These are phyloP conservation scores for Seriola dumerili DNA, from an alignment of 2,113 vertebrate species.

Conservation along the genomic window DNA sequence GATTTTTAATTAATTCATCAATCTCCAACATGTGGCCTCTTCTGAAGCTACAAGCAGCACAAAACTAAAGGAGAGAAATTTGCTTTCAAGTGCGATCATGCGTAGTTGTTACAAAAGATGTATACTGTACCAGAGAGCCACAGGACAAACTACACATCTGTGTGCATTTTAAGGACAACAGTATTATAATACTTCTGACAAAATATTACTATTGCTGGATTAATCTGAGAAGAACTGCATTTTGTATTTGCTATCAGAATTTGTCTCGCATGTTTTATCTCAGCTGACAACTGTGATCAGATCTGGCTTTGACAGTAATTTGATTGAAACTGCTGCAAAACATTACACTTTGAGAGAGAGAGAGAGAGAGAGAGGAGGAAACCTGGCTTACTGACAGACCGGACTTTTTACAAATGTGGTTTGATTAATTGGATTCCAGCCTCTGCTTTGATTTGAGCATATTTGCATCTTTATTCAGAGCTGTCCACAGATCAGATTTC, in stretches of 20 bases:
- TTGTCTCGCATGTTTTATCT: background rate
- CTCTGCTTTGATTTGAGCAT: background rate
- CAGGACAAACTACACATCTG: background rate
- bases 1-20: conserved; percentile 51
- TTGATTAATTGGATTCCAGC: background rate
- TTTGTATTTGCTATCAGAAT: background rate
- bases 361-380: background rate
- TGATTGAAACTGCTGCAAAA: conserved; percentile 9
- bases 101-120: conserved; percentile 4
- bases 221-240: background rate
- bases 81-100: conserved; percentile 24
- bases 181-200: background rate
- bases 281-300: background rate
- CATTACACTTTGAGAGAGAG: too few species aligned
- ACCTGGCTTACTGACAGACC: background rate
- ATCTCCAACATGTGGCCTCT: conserved; percentile 21
- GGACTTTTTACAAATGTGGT: background rate
- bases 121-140: background rate
- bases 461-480: background rate
- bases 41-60: conserved; percentile 22
- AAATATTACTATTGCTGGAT: background rate
- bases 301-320: background rate
- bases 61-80: conserved; percentile 5
- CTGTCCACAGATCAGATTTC: background rate
- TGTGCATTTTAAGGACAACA: background rate